Evolutionary conservation across 2,888 invertebrate genomes (phyloP).

Genomic region (Cephus rjabovi): DNA sequence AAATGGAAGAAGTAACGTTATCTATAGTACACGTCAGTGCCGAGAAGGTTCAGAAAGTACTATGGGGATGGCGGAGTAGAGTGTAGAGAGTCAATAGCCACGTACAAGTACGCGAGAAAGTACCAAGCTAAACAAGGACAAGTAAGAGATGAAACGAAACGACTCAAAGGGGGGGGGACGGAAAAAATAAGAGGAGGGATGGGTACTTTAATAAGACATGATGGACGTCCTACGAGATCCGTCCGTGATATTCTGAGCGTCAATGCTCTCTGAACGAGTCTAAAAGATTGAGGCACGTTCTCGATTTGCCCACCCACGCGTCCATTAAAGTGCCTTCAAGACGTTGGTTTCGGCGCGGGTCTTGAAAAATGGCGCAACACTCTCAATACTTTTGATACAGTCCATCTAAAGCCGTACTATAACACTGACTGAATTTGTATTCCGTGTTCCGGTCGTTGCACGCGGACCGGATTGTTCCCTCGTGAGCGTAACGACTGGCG

Average conservation of each 20-base stretch:
- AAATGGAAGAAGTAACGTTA: not conserved
- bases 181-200: not conserved
- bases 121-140: not conserved
- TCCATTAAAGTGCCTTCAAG: slow-evolving; percentile 9
- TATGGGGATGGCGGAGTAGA: not conserved
- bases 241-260: not conserved
- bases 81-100: not conserved
- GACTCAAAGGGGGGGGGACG: not conserved
- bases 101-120: not conserved
- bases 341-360: not conserved
- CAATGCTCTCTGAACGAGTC: not conserved
- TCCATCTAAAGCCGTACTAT: not conserved
- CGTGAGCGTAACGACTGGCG: not conserved
- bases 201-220: slow-evolving; percentile 49
- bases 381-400: not conserved
- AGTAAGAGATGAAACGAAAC: not conserved
- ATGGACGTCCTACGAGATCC: slow-evolving; percentile 36
- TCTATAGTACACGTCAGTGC: not conserved
- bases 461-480: not conserved
- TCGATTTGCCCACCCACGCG: not conserved
- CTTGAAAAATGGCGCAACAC: not conserved
- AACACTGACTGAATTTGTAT: not conserved
- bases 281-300: not conserved
- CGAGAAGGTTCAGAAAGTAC: not conserved
- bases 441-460: not conserved